phyloP scores from a whole-genome alignment of 2,888 invertebrate species.

The Parnassius smintheus region DNA sequence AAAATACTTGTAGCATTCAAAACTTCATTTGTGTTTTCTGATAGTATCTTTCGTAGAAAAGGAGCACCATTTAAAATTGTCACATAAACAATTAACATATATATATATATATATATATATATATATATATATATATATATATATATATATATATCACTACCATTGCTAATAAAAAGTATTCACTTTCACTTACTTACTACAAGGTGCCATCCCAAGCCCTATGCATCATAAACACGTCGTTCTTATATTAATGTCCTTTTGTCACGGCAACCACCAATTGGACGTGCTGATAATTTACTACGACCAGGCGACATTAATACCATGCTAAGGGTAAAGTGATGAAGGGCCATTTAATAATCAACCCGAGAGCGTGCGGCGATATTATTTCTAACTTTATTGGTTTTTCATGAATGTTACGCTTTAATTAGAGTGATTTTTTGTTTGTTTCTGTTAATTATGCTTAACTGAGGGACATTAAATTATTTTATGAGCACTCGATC shows the following conservation, averaged over 20 bases:
- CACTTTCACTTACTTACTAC: slow-evolving; percentile 38
- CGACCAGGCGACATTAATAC: slow-evolving; percentile 68
- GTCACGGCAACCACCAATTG: slow-evolving; percentile 75
- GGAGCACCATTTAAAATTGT: no score
- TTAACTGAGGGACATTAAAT: no score
- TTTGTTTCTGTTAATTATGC: not conserved
- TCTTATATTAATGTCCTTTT: slow-evolving; percentile 68
- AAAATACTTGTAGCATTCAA: no score
- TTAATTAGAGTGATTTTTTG: not conserved
- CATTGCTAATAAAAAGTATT: no score
- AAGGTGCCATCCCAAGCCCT: slow-evolving; percentile 55
- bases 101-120: no score
- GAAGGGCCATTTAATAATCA: slow-evolving; percentile 61
- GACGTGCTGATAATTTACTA: slow-evolving; percentile 74
- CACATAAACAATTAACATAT: no score
- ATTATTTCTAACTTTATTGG: slow-evolving; percentile 43
- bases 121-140: no score
- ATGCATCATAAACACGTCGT: slow-evolving; percentile 64
- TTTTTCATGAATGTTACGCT: not conserved
- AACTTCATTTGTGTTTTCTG: no score
- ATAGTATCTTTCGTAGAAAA: no score
- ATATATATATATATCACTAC: no score
- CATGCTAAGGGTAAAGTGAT: slow-evolving; percentile 51
- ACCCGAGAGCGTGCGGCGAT: slow-evolving; percentile 57
- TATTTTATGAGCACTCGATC: no score